Evolutionary conservation across 2,888 invertebrate genomes (phyloP).

Genomic region (Chalcosyrphus nemorum): DNA sequence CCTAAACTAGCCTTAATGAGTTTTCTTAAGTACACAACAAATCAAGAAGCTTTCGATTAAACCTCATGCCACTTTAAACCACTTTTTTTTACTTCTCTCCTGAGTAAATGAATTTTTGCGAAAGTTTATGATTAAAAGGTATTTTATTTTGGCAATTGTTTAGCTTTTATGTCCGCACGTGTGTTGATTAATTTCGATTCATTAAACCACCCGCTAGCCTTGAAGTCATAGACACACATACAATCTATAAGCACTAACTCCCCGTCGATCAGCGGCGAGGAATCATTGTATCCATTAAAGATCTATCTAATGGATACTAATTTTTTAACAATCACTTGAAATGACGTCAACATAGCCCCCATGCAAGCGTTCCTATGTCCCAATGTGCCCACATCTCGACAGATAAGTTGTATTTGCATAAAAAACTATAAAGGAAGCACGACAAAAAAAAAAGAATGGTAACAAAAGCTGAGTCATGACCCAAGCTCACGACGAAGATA

Average conservation of each 20-base stretch:
- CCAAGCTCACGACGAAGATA: slow-evolving; percentile 25
- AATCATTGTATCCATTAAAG: slow-evolving; percentile 14
- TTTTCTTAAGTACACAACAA: neutral
- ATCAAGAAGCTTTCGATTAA: neutral
- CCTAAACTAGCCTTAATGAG: neutral
- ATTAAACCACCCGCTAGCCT: slow-evolving; percentile 17
- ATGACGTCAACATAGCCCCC: slow-evolving; percentile 31
- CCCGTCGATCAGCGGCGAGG: neutral
- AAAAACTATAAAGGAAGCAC: slow-evolving; percentile 9
- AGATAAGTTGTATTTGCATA: slow-evolving; percentile 16
- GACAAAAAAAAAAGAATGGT: slow-evolving; percentile 10
- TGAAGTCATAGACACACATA: slow-evolving; percentile 23
- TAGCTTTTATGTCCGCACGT: neutral
- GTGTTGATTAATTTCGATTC: slow-evolving; percentile 1
- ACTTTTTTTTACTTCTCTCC: neutral
- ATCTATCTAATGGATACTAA: slow-evolving; percentile 30
- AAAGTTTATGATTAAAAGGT: neutral
- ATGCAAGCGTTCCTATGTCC: slow-evolving; percentile 3
- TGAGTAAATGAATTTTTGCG: neutral
- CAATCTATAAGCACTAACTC: neutral
- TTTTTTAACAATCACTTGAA: slow-evolving; percentile 13
- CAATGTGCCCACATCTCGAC: slow-evolving; percentile 39
- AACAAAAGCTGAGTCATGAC: slow-evolving; percentile 49
- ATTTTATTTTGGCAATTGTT: neutral
- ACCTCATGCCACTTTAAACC: neutral